Evolutionary conservation across 2,888 invertebrate species (phyloP), one percentile per base, ranked within the genome.

Genomic region (Nomada hirtipes): DNA sequence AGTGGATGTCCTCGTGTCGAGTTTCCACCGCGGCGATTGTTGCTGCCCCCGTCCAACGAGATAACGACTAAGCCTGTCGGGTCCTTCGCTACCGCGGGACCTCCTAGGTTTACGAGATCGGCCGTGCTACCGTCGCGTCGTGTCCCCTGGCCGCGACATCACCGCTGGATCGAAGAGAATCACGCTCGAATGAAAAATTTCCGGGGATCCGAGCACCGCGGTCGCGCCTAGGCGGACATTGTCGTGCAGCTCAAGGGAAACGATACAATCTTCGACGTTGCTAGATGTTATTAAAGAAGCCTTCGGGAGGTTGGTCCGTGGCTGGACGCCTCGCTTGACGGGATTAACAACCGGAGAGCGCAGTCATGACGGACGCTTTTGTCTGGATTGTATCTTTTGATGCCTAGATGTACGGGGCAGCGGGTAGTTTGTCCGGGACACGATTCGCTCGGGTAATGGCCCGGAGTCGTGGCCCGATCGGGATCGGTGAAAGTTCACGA

Each of bases 1-100:
- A 89, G 92, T 92, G 90, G 90, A 93, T 93, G 92, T 92, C 90
- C 90, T 90, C 92, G 92, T 91, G 92, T 93, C 92, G 92, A 92
- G 92, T 92, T 93, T 93, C 93, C 91, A 91, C 90, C 90, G 87
- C 79, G 87, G 91, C 90, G 90, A 92, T 92, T 91, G 90, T 90
- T 90, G 72, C 57, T 76, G 76, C 73, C 74, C 61, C 52, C 76
- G 75, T 76, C 82, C 78, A 57, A 68, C 73, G 75, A 88, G 89
- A 88, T 88, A 88, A 88, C 89, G 84, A 85, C 80, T 59, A 64
- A 36, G 60, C 60, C 77, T 77, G 85, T 85, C 70, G 78, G 76
- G 78, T 64, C 67, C 71, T 79, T 53, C 72, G 81, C 64, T 68
- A 60, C 44, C 57, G 18, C 29, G 59, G 76, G 86, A 87, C 87